Evolutionary conservation across 2,888 invertebrate genomes (phyloP), one percentile per base, ranked within the genome.

Genomic region (Drosophila nr. fundita): DNA sequence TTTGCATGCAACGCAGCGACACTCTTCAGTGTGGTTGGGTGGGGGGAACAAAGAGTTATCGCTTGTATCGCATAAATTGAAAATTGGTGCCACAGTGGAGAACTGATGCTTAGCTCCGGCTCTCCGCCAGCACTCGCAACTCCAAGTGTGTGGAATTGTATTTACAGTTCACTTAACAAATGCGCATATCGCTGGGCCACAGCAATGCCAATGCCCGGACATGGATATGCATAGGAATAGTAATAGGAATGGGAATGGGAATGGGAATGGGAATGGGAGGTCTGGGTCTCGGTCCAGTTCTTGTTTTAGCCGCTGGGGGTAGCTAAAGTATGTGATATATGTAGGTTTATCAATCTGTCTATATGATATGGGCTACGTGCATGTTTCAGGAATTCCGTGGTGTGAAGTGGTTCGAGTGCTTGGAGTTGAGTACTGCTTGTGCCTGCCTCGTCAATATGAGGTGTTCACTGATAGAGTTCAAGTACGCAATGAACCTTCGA

Each of bases 161-260:
- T 82, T 81, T 81, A 80, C 90, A 87, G 83, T 83, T 89, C 90
- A 83, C 90, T 89, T 76, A 79, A 69, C 87, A 87, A 87, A 87
- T 85, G 76, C 79, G 77, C 81, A 88, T 83, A 83, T 80, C 84
- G 59, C 69, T 61, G 54, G 55, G 60, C 62, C 68, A 58, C 77
- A 83, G 74, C 68, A 49, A 55, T 42, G 68, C 24, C 68, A 76
- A 69, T 54, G 58, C 49, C 59, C 55, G 36, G 54, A 27, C 65
- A 54, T 54, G 72, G 66, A 72, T 45, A 40, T 27, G 42, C 24
- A 58, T n/a, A 38, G 29, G 48, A 38, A 38, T 27, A 27, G 53
- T 52, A 36, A n/a, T 38, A 13, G 48, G 45, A 15, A 24, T 45
- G 15, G 45, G 15, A 21, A 7, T 13, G 13, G 45, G 18, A 21